These are phyloP conservation scores for Grallaria varia DNA, from an alignment of 2,113 vertebrate genomes.

Conservation along the genomic window DNA sequence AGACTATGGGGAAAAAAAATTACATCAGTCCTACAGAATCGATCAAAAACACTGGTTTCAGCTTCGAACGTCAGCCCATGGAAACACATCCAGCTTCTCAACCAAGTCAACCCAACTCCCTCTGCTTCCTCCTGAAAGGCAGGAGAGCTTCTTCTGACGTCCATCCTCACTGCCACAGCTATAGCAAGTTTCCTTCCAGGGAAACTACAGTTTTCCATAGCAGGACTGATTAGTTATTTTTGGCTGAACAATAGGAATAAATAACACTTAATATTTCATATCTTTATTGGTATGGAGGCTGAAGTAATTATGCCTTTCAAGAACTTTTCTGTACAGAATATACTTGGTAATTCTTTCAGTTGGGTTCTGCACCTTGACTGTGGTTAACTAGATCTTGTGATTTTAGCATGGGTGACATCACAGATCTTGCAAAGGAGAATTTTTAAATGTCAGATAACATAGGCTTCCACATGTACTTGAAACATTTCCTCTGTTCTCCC, in stretches of 20 bases:
- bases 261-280: not conserved
- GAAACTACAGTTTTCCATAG: not conserved
- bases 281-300: not conserved
- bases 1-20: not conserved
- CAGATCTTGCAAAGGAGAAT: not conserved
- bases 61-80: rapidly evolving
- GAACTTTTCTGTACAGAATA: not conserved
- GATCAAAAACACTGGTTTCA: not conserved
- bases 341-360: not conserved
- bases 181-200: not conserved
- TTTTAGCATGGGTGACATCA: not conserved
- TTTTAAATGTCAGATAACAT: not conserved
- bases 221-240: not conserved
- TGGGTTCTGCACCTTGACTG: not conserved
- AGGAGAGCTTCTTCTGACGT: not conserved
- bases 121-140: not conserved
- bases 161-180: not conserved
- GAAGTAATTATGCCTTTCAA: not conserved
- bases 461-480: not conserved
- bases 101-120: not conserved
- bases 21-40: not conserved
- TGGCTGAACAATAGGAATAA: not conserved
- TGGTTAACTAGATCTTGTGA: not conserved
- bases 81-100: not conserved
- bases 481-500: not conserved